Conservation (phyloP, 2,113 vertebrate species). For the Hemichromis elongatus region DNA sequence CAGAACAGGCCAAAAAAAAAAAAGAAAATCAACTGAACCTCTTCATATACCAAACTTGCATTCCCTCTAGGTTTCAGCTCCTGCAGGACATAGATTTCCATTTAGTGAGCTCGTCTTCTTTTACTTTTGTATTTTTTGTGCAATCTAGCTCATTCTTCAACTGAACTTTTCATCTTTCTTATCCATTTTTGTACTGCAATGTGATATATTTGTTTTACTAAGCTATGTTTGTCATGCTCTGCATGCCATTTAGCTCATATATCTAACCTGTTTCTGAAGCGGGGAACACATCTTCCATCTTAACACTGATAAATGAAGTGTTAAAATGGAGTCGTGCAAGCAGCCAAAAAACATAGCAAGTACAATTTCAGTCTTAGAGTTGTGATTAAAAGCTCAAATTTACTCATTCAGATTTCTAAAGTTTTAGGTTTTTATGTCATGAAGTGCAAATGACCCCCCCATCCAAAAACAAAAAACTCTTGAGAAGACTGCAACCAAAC, state of each 20-base stretch:
- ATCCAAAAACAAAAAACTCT: not conserved
- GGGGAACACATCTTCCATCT: not conserved
- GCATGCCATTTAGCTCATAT: not conserved
- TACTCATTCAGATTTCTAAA: not conserved
- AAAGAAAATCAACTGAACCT: not conserved
- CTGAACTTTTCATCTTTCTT: not conserved
- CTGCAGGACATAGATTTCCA: not conserved
- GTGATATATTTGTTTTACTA: not conserved
- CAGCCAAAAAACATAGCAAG: not conserved
- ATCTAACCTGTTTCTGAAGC: not conserved
- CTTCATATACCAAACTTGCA: not conserved
- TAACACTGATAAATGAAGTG: not conserved
- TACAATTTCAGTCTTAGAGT: not conserved
- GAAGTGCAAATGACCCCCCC: not conserved
- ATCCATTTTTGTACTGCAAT: not conserved
- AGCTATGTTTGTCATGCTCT: not conserved
- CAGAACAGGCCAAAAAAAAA: not conserved
- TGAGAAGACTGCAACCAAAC: not conserved
- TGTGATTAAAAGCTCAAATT: not conserved
- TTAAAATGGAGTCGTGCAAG: not conserved
- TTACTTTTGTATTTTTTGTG: not conserved
- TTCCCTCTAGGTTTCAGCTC: not conserved
- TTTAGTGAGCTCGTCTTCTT: not conserved
- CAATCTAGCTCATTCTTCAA: not conserved
- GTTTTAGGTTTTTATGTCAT: not conserved